Base-by-base conservation (phyloP, 2,113 vertebrate genomes). In the Rynchops niger region DNA sequence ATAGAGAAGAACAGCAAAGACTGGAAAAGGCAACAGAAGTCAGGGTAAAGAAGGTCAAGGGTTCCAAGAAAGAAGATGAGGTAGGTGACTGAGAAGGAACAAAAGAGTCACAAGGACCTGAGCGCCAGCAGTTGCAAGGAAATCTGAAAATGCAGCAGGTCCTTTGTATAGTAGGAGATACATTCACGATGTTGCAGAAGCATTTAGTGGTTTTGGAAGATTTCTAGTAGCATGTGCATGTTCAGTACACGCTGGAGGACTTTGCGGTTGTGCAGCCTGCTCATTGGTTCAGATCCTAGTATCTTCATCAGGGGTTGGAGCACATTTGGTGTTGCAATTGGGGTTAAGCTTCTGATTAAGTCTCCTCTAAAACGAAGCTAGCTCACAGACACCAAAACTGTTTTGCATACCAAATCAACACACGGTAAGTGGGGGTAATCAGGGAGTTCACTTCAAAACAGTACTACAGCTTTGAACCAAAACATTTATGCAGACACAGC, bases 361-460 rank as follows among this genome's bases (percentile, higher is more conserved):
- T 38, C 65, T 91, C 36, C 59, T 86, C 19, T 72, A 62, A 73
- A 73, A 73, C 70, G 70, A 91, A 85, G 43, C 22, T 53, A 53
- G 42, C 40, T 89, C 88, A 89, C 61, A 92, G 23, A 71, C 65
- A 91, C 27, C 70, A 78, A 69, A 78, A 82, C 27, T 58, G 38
- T 34, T 94, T 92, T 95, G 92, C 76, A 82, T 86, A 72, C 43
- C 53, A 94, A 92, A 73, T 82, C 65, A 82, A 52, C 59, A 50
- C 83, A 72, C 0, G 2, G 42, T 76, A 72, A 77, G 63, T 13
- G 21, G 18, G 62, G 69, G 40, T 62, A 93, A 76, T 80, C 83
- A 93, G 52, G 29, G 47, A 81, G 62, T 61, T 93, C 56, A 91
- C 73, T 84, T 93, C 94, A 88, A 88, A 95, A 85, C 36, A 53